phyloP scores from a whole-genome alignment of 2,888 invertebrate species.

The Napeogenes sylphis region DNA sequence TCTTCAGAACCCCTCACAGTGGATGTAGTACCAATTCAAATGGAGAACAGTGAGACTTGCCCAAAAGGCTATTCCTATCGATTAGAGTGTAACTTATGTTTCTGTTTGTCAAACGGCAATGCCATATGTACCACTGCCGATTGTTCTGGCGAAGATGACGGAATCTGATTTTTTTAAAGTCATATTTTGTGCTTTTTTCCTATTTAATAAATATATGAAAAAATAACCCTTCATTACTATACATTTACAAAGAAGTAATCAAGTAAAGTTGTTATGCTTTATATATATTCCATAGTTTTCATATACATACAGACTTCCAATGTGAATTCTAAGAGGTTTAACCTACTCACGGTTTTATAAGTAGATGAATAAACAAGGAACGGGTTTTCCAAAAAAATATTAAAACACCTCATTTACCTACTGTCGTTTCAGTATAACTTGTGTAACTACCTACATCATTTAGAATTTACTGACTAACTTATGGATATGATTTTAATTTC shows the following conservation, averaged over 20 bases:
- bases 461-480: no score
- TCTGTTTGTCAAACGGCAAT: conserved; percentile 57
- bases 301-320: no score
- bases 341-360: no score
- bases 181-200: neutral
- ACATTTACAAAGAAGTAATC: neutral
- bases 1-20: conserved; percentile 34
- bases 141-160: conserved; percentile 37
- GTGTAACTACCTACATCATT: no score
- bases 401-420: no score
- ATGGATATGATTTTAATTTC: no score
- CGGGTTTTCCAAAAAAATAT: no score
- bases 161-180: conserved; percentile 21
- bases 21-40: conserved; percentile 51
- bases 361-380: no score
- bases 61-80: conserved; percentile 50
- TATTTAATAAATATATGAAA: neutral
- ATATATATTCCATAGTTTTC: no score
- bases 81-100: conserved; percentile 59
- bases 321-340: no score
- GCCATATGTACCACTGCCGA: conserved; percentile 54
- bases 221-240: neutral
- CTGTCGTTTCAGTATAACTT: no score
- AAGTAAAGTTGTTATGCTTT: no score
- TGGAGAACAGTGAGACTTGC: conserved; percentile 41